Percentiles rank a stretch among this genome's conserved stretches.
These are phyloP conservation scores for Tragulus kanchil DNA, from an alignment of 2,113 vertebrate species.

Conservation along the genomic window DNA sequence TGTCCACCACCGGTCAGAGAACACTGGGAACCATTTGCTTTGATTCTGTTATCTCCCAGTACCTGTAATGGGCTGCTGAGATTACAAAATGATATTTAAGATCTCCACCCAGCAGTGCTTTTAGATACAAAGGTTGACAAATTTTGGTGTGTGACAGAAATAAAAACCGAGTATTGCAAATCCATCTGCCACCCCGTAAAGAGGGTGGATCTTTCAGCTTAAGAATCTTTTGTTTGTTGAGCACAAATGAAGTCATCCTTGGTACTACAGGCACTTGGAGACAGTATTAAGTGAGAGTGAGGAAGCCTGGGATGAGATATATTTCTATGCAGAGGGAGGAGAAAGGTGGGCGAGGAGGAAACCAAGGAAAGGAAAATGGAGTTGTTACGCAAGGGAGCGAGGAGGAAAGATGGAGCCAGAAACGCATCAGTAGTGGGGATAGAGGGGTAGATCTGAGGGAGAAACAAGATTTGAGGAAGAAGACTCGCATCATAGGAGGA, in stretches of 20 bases:
- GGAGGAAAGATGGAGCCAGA: not conserved
- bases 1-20: not conserved
- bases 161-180: slow-evolving; percentile 42
- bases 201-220: not conserved
- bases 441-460: not conserved
- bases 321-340: not conserved
- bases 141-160: slow-evolving; percentile 30
- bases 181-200: slow-evolving; percentile 7
- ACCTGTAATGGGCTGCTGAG: not conserved
- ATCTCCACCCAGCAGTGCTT: not conserved
- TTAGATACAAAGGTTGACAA: slow-evolving; percentile 13
- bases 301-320: not conserved
- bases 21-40: not conserved
- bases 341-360: not conserved
- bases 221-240: slow-evolving; percentile 58
- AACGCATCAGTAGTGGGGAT: not conserved
- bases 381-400: not conserved
- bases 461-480: not conserved
- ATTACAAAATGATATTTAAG: slow-evolving; percentile 29
- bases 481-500: not conserved
- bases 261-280: not conserved
- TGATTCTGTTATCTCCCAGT: not conserved
- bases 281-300: not conserved
- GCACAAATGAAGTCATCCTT: not conserved
- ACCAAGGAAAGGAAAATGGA: not conserved